phyloP scores from a whole-genome alignment of 2,113 vertebrate species.

The Upupa epops region DNA sequence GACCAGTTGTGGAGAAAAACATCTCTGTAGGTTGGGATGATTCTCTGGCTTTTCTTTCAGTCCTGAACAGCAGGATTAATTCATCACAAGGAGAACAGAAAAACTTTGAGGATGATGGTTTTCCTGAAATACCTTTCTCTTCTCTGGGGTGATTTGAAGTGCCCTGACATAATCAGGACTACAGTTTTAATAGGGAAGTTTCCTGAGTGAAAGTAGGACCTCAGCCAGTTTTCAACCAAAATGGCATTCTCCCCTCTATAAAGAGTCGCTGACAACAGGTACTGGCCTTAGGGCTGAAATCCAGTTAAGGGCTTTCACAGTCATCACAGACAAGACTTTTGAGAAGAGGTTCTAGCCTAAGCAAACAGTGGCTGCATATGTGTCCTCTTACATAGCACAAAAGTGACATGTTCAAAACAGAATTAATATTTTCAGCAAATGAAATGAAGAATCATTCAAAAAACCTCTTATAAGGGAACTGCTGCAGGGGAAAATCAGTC shows the following conservation, averaged over 20 bases:
- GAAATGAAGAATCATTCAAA: slow-evolving; percentile 62
- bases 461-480: slow-evolving; percentile 47
- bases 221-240: not conserved
- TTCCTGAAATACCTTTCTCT: not conserved
- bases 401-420: slow-evolving; percentile 48
- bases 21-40: not conserved
- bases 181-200: not conserved
- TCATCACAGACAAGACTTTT: slow-evolving; percentile 13
- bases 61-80: not conserved
- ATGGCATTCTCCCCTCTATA: not conserved
- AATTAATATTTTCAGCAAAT: slow-evolving; percentile 54
- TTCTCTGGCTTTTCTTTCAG: not conserved
- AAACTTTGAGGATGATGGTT: not conserved
- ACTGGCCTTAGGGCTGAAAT: not conserved
- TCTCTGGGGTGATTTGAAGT: not conserved
- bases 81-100: not conserved
- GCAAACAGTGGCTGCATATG: slow-evolving; percentile 14
- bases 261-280: not conserved
- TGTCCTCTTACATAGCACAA: slow-evolving; percentile 30
- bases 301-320: slow-evolving; percentile 29
- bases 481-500: slow-evolving; percentile 55
- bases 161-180: not conserved
- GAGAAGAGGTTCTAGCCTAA: slow-evolving; percentile 22
- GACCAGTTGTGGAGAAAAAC: not conserved
- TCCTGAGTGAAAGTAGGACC: not conserved